These are phyloP conservation scores for Meganola albula DNA, from an alignment of 2,888 invertebrate species.

Conservation along the genomic window DNA sequence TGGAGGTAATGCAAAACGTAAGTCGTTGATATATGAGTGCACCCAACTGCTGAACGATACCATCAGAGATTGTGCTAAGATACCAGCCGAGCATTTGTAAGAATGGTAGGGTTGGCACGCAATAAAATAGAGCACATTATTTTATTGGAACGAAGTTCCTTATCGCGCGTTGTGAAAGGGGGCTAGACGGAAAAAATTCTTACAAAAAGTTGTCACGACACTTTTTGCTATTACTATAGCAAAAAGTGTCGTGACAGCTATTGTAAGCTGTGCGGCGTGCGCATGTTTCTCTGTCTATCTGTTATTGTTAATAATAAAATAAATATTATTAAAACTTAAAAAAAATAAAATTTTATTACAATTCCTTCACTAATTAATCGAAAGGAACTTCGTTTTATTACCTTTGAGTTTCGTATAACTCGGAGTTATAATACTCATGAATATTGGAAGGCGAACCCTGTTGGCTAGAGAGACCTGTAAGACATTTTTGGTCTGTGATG, in stretches of 20 bases:
- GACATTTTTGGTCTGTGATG: too few species aligned
- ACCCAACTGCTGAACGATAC: slow-evolving; percentile 6
- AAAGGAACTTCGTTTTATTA: too few species aligned
- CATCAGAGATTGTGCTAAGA: slow-evolving; percentile 11
- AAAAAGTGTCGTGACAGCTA: background rate
- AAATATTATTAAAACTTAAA: too few species aligned
- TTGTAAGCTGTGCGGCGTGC: background rate
- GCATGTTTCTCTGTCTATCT: background rate
- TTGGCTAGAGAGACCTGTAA: too few species aligned
- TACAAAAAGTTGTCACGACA: background rate
- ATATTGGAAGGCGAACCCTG: too few species aligned
- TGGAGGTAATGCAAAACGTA: background rate
- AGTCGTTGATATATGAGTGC: background rate
- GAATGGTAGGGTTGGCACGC: background rate
- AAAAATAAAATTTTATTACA: too few species aligned
- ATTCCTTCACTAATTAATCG: too few species aligned
- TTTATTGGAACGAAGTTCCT: too few species aligned
- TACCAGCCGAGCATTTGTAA: slow-evolving; percentile 7
- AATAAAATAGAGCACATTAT: too few species aligned
- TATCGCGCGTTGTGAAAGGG: background rate
- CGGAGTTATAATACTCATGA: too few species aligned
- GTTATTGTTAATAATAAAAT: background rate
- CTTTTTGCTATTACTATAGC: background rate
- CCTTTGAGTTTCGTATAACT: too few species aligned
- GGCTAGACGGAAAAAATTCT: background rate